Evolutionary conservation across 2,888 invertebrate genomes (phyloP).

Genomic region (Lottia scabra): DNA sequence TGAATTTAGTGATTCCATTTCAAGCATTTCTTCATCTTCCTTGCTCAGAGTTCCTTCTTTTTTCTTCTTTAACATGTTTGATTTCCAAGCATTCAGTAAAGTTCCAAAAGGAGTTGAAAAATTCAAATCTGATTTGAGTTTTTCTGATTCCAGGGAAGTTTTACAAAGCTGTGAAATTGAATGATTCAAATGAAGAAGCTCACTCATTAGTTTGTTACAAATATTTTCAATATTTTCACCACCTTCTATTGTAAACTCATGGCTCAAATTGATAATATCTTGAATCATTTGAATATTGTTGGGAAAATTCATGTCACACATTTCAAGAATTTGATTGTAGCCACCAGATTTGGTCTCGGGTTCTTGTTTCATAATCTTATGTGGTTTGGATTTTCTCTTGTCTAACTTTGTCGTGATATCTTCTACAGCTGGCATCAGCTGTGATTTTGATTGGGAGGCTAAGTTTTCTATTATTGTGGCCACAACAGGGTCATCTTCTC

Average conservation of each 20-base stretch:
- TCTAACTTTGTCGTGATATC: too few relatives aligned
- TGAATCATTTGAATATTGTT: background rate
- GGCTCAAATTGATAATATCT: background rate
- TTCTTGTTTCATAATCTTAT: too few relatives aligned
- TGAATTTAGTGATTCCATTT: background rate
- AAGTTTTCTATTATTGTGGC: too few relatives aligned
- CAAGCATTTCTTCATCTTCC: background rate
- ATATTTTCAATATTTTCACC: background rate
- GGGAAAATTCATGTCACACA: background rate
- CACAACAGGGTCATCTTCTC: too few relatives aligned
- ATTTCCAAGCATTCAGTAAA: background rate
- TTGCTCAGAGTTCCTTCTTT: background rate
- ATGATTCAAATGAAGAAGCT: background rate
- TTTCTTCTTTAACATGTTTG: background rate
- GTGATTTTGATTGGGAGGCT: too few relatives aligned
- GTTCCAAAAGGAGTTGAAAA: background rate
- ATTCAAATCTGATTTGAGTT: background rate
- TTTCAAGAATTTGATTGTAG: background rate
- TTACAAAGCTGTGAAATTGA: background rate
- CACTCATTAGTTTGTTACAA: background rate
- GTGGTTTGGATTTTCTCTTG: too few relatives aligned
- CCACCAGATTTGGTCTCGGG: background rate
- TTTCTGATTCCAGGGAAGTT: background rate
- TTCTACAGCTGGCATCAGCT: too few relatives aligned
- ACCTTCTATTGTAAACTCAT: background rate